A percentile compares a stretch with the other conserved stretches of the same genome.
phyloP scores from a whole-genome alignment of 2,888 invertebrate species.

The Agonopterix subpropinquella region DNA sequence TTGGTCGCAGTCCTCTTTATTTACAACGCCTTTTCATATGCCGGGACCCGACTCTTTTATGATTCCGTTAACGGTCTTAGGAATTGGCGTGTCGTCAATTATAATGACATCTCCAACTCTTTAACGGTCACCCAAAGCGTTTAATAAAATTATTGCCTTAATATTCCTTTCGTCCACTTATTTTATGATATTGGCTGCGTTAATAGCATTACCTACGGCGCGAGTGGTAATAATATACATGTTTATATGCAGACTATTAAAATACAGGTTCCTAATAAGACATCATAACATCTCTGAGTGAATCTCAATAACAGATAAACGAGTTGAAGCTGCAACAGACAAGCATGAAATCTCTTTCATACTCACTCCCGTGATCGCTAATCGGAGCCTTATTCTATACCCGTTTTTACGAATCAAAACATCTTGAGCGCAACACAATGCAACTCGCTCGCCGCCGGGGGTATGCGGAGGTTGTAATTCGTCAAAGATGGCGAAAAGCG shows the following conservation, averaged over 20 bases:
- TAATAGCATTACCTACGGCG: conserved; percentile 2
- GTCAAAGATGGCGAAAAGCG: conserved; percentile 31
- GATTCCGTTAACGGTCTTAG: conserved; percentile 19
- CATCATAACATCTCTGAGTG: conserved; percentile 1
- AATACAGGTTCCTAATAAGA: neutral
- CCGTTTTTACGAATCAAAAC: conserved; percentile 35
- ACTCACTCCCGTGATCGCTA: conserved; percentile 11
- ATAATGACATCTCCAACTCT: conserved; percentile 37
- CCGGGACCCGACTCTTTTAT: conserved; percentile 16
- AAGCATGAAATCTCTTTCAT: conserved; percentile 26
- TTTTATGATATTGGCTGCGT: neutral
- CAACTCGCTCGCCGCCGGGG: conserved; percentile 27
- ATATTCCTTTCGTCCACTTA: neutral
- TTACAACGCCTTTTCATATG: conserved; percentile 27
- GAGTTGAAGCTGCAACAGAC: conserved; percentile 15
- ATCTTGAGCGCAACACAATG: conserved; percentile 35
- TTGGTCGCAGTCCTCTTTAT: conserved; percentile 47
- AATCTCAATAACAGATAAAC: neutral
- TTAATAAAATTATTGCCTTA: conserved; percentile 19
- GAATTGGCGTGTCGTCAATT: conserved; percentile 30
- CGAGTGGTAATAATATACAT: neutral
- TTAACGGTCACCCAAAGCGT: conserved; percentile 33
- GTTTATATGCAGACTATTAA: neutral
- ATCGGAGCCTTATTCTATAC: conserved; percentile 17
- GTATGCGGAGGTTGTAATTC: conserved; percentile 32